Conservation (phyloP, 1,140 invertebrate species). For the Cydia pomonella region DNA sequence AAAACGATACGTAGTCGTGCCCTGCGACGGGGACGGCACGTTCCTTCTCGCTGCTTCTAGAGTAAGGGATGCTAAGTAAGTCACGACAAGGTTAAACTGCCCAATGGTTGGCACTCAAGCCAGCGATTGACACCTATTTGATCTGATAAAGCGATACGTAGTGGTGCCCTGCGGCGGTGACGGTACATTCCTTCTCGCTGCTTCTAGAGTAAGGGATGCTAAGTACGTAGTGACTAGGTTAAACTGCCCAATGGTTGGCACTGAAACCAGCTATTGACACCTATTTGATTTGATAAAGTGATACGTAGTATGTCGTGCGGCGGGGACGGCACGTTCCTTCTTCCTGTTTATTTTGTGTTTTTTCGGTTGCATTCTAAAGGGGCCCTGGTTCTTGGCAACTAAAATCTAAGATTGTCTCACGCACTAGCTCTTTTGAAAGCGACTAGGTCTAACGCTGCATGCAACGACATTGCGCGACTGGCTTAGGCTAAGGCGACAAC, state of each 20-base stretch:
- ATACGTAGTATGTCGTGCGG: slow-evolving; percentile 98
- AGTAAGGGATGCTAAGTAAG: slow-evolving; percentile 80
- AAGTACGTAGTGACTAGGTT: slow-evolving; percentile 55
- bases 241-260: no score
- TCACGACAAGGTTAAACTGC: no score
- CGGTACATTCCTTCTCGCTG: slow-evolving; percentile 97
- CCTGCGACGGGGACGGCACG: slow-evolving; percentile 98
- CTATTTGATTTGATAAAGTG: slow-evolving; percentile 87
- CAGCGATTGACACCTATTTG: slow-evolving; percentile 42
- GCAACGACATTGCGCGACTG: no score
- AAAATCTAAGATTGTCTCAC: no score
- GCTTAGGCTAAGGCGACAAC: no score
- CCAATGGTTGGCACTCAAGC: no score
- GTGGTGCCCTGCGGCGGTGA: slow-evolving; percentile 98
- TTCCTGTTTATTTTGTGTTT: no score
- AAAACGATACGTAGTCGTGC: slow-evolving; percentile 96
- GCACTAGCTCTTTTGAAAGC: no score
- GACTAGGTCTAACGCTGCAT: no score
- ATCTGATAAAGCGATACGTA: slow-evolving; percentile 93
- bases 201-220: slow-evolving; percentile 88
- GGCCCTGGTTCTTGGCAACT: no score
- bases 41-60: slow-evolving; percentile 96
- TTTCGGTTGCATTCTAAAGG: no score
- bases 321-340: slow-evolving; percentile 98
- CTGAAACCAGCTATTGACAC: no score